phyloP scores from a whole-genome alignment of 1,140 invertebrate species.

The Diorhabda sublineata region DNA sequence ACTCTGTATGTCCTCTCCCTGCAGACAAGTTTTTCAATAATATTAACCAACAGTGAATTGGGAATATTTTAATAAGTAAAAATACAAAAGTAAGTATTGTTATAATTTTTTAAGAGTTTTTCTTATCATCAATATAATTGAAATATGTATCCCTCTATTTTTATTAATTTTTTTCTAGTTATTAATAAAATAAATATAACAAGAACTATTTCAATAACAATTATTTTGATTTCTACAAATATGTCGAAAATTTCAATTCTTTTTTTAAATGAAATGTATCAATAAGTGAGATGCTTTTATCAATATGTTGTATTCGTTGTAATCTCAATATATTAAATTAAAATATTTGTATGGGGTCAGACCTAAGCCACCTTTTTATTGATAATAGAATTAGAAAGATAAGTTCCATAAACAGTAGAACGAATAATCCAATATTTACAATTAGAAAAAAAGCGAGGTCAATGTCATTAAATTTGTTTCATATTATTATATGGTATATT shows the following conservation, averaged over 20 bases:
- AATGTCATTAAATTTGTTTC: too few relatives aligned
- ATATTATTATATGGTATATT: too few relatives aligned
- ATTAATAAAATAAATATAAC: neutral
- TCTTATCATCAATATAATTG: neutral
- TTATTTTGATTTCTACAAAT: neutral
- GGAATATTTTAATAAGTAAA: constrained; percentile 1
- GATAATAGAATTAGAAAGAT: too few relatives aligned
- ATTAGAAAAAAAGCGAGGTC: too few relatives aligned
- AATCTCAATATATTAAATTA: too few relatives aligned
- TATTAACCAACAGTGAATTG: neutral
- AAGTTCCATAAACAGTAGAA: too few relatives aligned
- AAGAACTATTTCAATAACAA: neutral
- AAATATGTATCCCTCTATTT: neutral
- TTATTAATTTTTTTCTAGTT: neutral
- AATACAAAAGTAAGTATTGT: neutral
- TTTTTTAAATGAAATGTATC: neutral
- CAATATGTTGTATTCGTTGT: neutral
- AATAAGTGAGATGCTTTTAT: neutral
- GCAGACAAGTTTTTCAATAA: neutral
- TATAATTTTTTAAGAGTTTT: neutral
- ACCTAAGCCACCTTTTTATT: too few relatives aligned
- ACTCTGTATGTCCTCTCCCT: neutral
- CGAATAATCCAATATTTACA: too few relatives aligned
- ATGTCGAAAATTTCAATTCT: neutral
- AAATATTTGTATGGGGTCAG: too few relatives aligned